These are phyloP conservation scores for Clostera curtula DNA, from an alignment of 2,888 invertebrate species.

Conservation along the genomic window DNA sequence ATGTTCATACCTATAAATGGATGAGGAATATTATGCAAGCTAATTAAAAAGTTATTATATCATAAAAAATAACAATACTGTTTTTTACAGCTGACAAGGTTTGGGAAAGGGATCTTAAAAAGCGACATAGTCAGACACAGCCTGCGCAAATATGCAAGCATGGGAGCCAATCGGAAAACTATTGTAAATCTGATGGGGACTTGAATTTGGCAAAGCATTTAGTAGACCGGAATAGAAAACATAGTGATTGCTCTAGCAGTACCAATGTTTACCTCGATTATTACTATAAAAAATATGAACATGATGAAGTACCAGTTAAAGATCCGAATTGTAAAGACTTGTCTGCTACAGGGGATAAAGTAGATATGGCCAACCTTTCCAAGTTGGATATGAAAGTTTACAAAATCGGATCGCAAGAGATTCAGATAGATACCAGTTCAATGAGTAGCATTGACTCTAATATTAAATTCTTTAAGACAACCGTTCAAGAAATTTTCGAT, in stretches of 20 bases:
- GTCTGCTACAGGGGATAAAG: constrained; percentile 13
- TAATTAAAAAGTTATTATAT: no score
- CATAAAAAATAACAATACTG: neutral
- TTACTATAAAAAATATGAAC: constrained; percentile 51
- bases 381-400: constrained; percentile 43
- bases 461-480: constrained; percentile 50
- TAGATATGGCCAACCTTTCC: constrained; percentile 43
- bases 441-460: constrained; percentile 44
- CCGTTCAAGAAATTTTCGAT: constrained; percentile 55
- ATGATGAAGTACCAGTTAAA: constrained; percentile 49
- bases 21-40: no score
- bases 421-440: constrained; percentile 37
- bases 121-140: constrained; percentile 28
- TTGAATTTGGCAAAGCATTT: constrained; percentile 7
- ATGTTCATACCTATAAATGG: no score
- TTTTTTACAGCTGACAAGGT: constrained; percentile 13
- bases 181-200: constrained; percentile 30
- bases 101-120: constrained; percentile 15
- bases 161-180: constrained; percentile 9
- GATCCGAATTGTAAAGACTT: constrained; percentile 26
- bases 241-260: constrained; percentile 1
- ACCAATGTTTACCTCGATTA: constrained; percentile 21
- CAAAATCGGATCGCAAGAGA: constrained; percentile 41
- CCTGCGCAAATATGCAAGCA: constrained; percentile 12
- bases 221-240: neutral